Percentiles rank a stretch among this genome's conserved stretches.
phyloP scores from a whole-genome alignment of 2,888 invertebrate species.

The Endotricha flammealis region DNA sequence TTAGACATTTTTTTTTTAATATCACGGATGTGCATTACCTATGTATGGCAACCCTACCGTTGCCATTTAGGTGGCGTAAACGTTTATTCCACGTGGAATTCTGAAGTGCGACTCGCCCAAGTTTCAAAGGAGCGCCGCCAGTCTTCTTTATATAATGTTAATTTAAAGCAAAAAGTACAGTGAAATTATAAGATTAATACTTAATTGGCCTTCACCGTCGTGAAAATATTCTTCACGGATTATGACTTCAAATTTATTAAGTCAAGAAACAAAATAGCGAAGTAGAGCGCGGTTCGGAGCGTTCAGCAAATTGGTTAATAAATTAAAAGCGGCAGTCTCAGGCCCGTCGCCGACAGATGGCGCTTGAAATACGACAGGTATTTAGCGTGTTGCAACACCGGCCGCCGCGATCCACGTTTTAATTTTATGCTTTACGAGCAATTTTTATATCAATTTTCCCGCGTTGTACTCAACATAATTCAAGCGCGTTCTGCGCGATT shows the following conservation, averaged over 20 bases:
- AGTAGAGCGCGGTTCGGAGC: constrained; percentile 58
- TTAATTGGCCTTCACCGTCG: constrained; percentile 41
- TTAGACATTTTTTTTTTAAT: not conserved
- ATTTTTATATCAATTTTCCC: constrained; percentile 73
- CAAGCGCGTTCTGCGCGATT: constrained; percentile 45
- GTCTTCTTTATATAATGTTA: constrained; percentile 8
- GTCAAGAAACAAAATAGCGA: constrained; percentile 70
- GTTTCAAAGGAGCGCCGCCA: not conserved
- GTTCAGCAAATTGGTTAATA: constrained; percentile 75
- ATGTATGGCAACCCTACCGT: not conserved
- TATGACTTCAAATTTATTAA: constrained; percentile 69
- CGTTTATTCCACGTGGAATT: constrained; percentile 4
- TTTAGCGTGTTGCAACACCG: constrained; percentile 75
- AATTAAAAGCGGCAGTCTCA: constrained; percentile 74
- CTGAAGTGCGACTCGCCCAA: not conserved
- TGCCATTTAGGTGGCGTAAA: constrained; percentile 7
- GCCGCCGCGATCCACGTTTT: constrained; percentile 64
- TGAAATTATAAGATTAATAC: constrained; percentile 28
- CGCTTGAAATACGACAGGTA: constrained; percentile 76
- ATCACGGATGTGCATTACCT: too few relatives aligned
- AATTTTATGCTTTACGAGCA: constrained; percentile 75
- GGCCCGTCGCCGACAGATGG: constrained; percentile 72
- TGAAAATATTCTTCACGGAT: constrained; percentile 53
- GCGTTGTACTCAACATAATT: constrained; percentile 59
- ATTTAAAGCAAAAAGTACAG: constrained; percentile 21